Conservation (phyloP, 2,888 invertebrate genomes). For the Cheilosia variabilis region DNA sequence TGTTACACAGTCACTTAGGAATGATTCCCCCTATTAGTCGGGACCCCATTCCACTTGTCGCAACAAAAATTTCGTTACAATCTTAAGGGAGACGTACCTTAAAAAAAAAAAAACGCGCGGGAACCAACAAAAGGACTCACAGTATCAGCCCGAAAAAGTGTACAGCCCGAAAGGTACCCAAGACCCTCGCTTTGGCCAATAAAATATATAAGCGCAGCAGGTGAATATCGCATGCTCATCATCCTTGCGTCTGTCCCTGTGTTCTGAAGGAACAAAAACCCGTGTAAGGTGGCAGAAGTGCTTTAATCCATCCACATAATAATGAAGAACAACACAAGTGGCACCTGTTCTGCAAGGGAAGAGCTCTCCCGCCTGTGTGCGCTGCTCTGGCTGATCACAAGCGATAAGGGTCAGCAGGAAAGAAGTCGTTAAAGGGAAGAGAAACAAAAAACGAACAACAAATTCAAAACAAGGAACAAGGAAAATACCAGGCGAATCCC, state of each 20-base stretch:
- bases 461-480: slow-evolving; percentile 32
- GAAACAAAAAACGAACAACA: slow-evolving; percentile 1
- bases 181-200: slow-evolving; percentile 21
- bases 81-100: background rate
- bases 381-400: slow-evolving; percentile 55
- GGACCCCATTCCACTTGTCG: slow-evolving; percentile 68
- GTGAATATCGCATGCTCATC: slow-evolving; percentile 71
- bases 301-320: slow-evolving; percentile 59
- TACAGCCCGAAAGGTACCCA: background rate
- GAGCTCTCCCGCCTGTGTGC: slow-evolving; percentile 52
- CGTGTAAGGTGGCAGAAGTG: slow-evolving; percentile 64
- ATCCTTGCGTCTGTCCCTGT: slow-evolving; percentile 28
- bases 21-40: slow-evolving; percentile 40
- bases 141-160: slow-evolving; percentile 56
- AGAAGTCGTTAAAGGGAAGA: slow-evolving; percentile 68
- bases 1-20: slow-evolving; percentile 55
- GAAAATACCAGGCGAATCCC: slow-evolving; percentile 38
- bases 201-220: slow-evolving; percentile 55
- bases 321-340: slow-evolving; percentile 51
- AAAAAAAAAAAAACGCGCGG: slow-evolving; percentile 58
- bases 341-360: slow-evolving; percentile 70
- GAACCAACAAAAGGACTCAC: slow-evolving; percentile 63
- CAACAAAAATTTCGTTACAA: slow-evolving; percentile 48
- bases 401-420: slow-evolving; percentile 75
- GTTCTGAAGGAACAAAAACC: slow-evolving; percentile 10